These are phyloP conservation scores for Spheniscus mendiculus DNA, from an alignment of 2,113 vertebrate species.

Conservation along the genomic window DNA sequence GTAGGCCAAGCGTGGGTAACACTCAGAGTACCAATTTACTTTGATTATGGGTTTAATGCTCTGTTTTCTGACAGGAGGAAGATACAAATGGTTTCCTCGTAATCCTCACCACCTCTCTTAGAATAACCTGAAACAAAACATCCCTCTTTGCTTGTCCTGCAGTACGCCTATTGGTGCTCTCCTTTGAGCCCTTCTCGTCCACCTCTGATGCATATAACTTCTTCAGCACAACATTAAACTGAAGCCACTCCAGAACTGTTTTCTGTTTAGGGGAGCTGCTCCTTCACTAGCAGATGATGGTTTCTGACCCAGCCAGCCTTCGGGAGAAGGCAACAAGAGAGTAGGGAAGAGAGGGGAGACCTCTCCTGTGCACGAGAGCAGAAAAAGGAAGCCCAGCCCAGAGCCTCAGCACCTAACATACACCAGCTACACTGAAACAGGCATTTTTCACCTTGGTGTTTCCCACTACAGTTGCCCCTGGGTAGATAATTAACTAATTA, in stretches of 20 bases:
- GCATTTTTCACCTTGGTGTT: background rate
- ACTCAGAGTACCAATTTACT: background rate
- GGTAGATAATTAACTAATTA: background rate
- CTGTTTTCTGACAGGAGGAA: background rate
- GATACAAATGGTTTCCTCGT: background rate
- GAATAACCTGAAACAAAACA: background rate
- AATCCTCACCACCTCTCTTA: background rate
- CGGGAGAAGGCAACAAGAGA: background rate
- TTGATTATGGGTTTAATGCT: background rate
- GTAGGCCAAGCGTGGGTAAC: background rate
- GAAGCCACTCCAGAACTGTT: background rate
- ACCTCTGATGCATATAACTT: background rate
- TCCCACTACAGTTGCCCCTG: background rate
- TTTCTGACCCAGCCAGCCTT: background rate
- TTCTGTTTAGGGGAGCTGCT: background rate
- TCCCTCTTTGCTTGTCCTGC: background rate
- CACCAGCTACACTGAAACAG: background rate
- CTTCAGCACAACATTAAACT: background rate
- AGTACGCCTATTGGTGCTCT: accelerated
- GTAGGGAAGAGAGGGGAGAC: background rate
- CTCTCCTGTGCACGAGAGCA: background rate
- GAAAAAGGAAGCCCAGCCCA: background rate
- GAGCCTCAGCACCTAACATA: background rate
- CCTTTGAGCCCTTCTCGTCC: background rate
- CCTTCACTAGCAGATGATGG: background rate